A percentile compares a stretch with the other conserved stretches of the same genome.
These are phyloP conservation scores for Epirrita christyi DNA, from an alignment of 2,888 invertebrate species.

Conservation along the genomic window DNA sequence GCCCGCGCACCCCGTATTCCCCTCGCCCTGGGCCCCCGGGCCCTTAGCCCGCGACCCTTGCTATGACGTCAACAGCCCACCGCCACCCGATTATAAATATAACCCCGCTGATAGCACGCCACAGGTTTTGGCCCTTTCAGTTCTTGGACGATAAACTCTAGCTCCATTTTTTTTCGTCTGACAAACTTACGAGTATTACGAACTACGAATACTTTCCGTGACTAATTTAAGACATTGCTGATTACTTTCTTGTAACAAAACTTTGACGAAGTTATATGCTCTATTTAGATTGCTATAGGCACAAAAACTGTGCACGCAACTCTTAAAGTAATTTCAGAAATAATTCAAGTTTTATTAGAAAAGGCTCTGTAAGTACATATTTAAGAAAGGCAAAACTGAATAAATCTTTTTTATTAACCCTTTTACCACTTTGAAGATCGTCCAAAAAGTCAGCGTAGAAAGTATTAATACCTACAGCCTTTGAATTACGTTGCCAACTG, in stretches of 20 bases:
- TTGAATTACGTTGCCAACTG: slow-evolving; percentile 34
- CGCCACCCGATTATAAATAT: slow-evolving; percentile 81
- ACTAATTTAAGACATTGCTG: slow-evolving; percentile 15
- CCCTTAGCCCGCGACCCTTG: slow-evolving; percentile 52
- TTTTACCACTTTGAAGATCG: slow-evolving; percentile 25
- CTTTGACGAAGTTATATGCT: slow-evolving; percentile 6
- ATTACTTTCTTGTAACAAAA: slow-evolving; percentile 14
- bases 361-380: background rate
- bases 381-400: slow-evolving; percentile 11
- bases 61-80: slow-evolving; percentile 80
- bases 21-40: slow-evolving; percentile 42
- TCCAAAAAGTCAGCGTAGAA: slow-evolving; percentile 27
- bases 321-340: slow-evolving; percentile 4
- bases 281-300: background rate
- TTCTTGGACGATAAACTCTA: slow-evolving; percentile 43
- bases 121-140: slow-evolving; percentile 75
- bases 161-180: slow-evolving; percentile 23
- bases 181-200: slow-evolving; percentile 16
- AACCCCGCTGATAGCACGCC: slow-evolving; percentile 75
- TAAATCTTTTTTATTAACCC: slow-evolving; percentile 17
- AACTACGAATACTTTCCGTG: slow-evolving; percentile 10
- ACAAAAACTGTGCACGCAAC: slow-evolving; percentile 10
- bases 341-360: slow-evolving; percentile 5
- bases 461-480: slow-evolving; percentile 29
- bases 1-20: slow-evolving; percentile 39